Conservation (phyloP, 37 sponge, comb jelly and placozoan genomes). For the Hormiphora californensis region DNA sequence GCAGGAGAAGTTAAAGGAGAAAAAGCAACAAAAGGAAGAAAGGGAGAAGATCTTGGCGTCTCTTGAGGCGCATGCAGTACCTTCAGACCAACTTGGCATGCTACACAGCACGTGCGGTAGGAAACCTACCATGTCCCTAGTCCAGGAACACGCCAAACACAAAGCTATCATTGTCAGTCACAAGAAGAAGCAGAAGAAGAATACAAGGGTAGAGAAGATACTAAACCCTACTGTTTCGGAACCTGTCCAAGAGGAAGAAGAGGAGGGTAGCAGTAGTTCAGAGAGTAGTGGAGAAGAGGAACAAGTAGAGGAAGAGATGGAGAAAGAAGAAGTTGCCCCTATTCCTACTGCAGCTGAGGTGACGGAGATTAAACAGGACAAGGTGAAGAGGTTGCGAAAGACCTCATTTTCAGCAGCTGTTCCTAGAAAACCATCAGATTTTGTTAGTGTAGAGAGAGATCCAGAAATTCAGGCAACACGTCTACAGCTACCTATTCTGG, state of each 20-base stretch:
- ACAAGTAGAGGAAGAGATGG: background rate
- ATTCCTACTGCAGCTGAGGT: background rate
- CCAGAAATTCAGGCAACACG: slow-evolving; percentile 63
- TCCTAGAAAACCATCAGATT: slow-evolving; percentile 15
- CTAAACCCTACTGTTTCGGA: background rate
- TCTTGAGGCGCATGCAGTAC: background rate
- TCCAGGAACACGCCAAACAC: background rate
- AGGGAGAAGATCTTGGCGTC: slow-evolving; percentile 14
- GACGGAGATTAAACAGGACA: too few relatives aligned
- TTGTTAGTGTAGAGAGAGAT: slow-evolving; percentile 31
- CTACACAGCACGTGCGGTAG: slow-evolving; percentile 7
- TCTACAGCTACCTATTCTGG: slow-evolving; percentile 73
- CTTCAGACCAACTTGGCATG: background rate
- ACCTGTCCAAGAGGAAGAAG: too few relatives aligned
- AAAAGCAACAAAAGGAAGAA: background rate
- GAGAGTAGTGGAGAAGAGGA: too few relatives aligned
- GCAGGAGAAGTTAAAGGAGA: slow-evolving; percentile 35
- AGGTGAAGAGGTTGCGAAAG: too few relatives aligned
- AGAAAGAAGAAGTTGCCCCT: background rate
- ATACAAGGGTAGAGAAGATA: background rate
- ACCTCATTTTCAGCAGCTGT: too few relatives aligned
- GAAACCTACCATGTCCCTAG: background rate
- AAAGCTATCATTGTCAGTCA: slow-evolving; percentile 32
- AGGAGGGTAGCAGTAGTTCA: too few relatives aligned
- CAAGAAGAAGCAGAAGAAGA: slow-evolving; percentile 45